Evolutionary conservation across 2,797 vertebrate species (phyloP).

Genomic region (Apogon hyalosoma): DNA sequence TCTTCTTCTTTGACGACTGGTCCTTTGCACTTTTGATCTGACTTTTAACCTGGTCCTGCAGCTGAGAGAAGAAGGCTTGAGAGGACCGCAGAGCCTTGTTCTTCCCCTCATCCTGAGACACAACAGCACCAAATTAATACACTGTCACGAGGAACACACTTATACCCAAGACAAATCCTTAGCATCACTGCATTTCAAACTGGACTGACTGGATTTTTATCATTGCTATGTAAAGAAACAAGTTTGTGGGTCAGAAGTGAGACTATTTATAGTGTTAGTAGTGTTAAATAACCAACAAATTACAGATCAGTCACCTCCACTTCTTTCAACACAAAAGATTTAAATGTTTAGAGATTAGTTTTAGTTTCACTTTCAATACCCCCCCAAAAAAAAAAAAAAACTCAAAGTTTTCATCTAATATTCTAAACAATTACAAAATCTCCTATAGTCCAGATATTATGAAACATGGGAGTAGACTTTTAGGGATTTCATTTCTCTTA

Average conservation of each 20-base stretch:
- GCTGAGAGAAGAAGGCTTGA: slow-evolving; percentile 94
- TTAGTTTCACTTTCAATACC: too few species aligned
- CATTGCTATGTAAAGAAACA: neutral
- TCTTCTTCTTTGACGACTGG: slow-evolving; percentile 87
- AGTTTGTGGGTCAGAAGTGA: neutral
- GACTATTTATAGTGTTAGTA: too few species aligned
- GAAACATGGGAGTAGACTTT: too few species aligned
- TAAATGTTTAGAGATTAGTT: too few species aligned
- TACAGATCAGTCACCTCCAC: too few species aligned
- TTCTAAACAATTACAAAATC: too few species aligned
- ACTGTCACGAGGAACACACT: neutral
- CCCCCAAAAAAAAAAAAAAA: too few species aligned
- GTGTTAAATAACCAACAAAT: too few species aligned
- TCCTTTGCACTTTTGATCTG: slow-evolving; percentile 90
- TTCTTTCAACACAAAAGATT: neutral
- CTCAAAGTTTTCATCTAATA: too few species aligned
- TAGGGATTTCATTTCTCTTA: too few species aligned
- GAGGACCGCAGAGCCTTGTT: slow-evolving; percentile 94
- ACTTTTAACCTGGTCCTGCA: slow-evolving; percentile 96
- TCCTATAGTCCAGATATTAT: too few species aligned
- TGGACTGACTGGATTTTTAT: neutral
- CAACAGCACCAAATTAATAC: neutral
- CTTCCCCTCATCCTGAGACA: slow-evolving; percentile 92
- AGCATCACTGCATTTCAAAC: neutral
- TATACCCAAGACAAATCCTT: neutral